A percentile compares a stretch with the other conserved stretches of the same genome.
phyloP scores from a whole-genome alignment of 2,797 vertebrate genomes.

The Catostomus latipinnis region DNA sequence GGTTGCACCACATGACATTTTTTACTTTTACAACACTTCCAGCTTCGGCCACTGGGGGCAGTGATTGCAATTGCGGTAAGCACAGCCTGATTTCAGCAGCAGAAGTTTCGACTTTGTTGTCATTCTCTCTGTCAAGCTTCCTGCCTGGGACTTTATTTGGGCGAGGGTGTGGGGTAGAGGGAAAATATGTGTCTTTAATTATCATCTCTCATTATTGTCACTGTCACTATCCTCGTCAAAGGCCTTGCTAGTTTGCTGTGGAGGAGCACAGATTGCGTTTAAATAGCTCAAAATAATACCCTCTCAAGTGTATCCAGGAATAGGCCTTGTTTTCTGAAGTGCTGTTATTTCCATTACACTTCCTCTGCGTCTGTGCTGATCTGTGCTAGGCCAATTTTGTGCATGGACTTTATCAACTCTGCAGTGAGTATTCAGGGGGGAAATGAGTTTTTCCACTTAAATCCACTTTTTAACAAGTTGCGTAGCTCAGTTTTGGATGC shows the following conservation, averaged over 20 bases:
- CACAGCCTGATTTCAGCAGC: too few species aligned
- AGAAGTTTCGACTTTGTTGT: slow-evolving; percentile 23
- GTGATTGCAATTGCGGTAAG: too few species aligned
- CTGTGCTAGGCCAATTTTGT: slow-evolving; percentile 28
- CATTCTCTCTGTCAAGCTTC: slow-evolving; percentile 25
- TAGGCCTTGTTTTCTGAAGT: slow-evolving; percentile 48
- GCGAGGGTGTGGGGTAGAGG: not conserved
- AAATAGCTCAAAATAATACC: slow-evolving; percentile 45
- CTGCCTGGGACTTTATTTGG: slow-evolving; percentile 25
- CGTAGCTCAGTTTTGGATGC: not conserved
- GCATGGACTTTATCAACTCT: slow-evolving; percentile 12
- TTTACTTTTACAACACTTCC: too few species aligned
- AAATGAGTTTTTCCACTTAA: slow-evolving; percentile 23
- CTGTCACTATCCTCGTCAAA: slow-evolving; percentile 34
- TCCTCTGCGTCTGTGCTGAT: slow-evolving; percentile 26
- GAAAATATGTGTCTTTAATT: slow-evolving; percentile 43
- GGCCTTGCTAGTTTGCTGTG: slow-evolving; percentile 28
- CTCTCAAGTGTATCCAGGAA: slow-evolving; percentile 44
- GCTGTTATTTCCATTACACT: slow-evolving; percentile 48
- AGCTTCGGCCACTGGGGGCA: too few species aligned
- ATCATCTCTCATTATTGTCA: slow-evolving; percentile 43
- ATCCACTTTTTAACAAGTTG: slow-evolving; percentile 6
- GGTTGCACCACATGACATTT: too few species aligned
- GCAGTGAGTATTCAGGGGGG: slow-evolving; percentile 11
- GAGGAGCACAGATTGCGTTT: slow-evolving; percentile 43